These are phyloP conservation scores for Zaprionus lineosus DNA, from an alignment of 2,888 invertebrate species.

Conservation along the genomic window DNA sequence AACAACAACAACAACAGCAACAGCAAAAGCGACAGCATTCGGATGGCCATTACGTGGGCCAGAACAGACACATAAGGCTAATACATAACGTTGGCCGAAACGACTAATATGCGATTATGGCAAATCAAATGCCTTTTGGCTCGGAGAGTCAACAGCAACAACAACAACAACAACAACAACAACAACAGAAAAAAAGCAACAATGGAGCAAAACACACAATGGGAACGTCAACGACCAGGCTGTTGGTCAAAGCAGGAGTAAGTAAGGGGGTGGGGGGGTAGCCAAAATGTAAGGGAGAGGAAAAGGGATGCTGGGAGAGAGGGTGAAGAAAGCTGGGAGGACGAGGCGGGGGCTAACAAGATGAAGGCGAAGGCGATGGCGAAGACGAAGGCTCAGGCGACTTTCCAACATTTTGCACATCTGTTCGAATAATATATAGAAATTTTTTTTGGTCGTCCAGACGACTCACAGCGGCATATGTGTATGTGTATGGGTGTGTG, in stretches of 20 bases:
- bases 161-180: conserved; percentile 11
- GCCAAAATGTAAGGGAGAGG: too few species aligned
- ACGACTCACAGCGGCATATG: conserved; percentile 37
- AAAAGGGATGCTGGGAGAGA: too few species aligned
- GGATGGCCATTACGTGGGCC: conserved; percentile 34
- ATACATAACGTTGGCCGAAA: conserved; percentile 68
- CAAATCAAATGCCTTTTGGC: conserved; percentile 69
- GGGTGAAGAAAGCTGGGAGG: too few species aligned
- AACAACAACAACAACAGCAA: background rate
- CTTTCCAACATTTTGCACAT: conserved; percentile 70
- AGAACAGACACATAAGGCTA: conserved; percentile 66
- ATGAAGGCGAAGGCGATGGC: background rate
- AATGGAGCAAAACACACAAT: conserved; percentile 27
- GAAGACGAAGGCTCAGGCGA: conserved; percentile 52
- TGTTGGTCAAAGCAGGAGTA: too few species aligned
- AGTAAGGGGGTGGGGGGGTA: conserved; percentile 3
- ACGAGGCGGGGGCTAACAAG: background rate
- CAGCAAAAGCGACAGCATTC: conserved; percentile 6
- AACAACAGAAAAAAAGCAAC: conserved; percentile 10
- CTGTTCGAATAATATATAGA: conserved; percentile 64
- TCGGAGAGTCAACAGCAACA: conserved; percentile 60
- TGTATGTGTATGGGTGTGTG: conserved; percentile 16
- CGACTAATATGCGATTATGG: conserved; percentile 77
- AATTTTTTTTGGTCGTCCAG: conserved; percentile 55
- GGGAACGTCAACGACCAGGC: conserved; percentile 42